phyloP scores from a whole-genome alignment of 1,140 invertebrate genomes.

The Phocides pigmalion region DNA sequence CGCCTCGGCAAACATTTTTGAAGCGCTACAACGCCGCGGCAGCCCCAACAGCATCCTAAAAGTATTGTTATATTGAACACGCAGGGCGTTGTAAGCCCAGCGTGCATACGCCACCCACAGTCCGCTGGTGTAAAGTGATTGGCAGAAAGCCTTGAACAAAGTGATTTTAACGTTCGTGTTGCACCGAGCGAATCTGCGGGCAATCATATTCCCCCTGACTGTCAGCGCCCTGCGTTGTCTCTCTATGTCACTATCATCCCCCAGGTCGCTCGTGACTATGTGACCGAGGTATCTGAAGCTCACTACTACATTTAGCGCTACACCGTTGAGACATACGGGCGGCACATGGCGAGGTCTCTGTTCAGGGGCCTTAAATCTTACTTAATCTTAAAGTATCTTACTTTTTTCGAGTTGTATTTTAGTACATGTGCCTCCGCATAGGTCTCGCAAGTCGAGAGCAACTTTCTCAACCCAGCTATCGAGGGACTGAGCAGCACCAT shows the following conservation, averaged over 20 bases:
- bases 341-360: slow-evolving; percentile 6
- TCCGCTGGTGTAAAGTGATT: slow-evolving; percentile 41
- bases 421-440: slow-evolving; percentile 17
- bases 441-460: slow-evolving; percentile 5
- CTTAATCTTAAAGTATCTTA: neutral
- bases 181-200: slow-evolving; percentile 23
- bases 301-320: neutral
- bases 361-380: too few species aligned
- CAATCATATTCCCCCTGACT: slow-evolving; percentile 15
- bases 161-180: slow-evolving; percentile 5
- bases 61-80: too few species aligned
- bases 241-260: slow-evolving; percentile 4
- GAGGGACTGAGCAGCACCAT: slow-evolving; percentile 22
- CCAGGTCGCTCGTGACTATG: slow-evolving; percentile 3
- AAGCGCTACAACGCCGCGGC: too few species aligned
- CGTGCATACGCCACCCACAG: too few species aligned
- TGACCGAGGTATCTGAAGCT: slow-evolving; percentile 14
- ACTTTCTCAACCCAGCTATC: slow-evolving; percentile 10
- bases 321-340: slow-evolving; percentile 9
- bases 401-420: slow-evolving; percentile 25
- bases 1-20: too few species aligned
- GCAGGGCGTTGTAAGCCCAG: slow-evolving; percentile 59
- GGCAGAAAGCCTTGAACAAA: slow-evolving; percentile 17
- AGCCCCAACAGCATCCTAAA: too few species aligned
- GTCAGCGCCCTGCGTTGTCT: slow-evolving; percentile 17